phyloP scores from a whole-genome alignment of 1,140 invertebrate species.

The Cydia pomonella region DNA sequence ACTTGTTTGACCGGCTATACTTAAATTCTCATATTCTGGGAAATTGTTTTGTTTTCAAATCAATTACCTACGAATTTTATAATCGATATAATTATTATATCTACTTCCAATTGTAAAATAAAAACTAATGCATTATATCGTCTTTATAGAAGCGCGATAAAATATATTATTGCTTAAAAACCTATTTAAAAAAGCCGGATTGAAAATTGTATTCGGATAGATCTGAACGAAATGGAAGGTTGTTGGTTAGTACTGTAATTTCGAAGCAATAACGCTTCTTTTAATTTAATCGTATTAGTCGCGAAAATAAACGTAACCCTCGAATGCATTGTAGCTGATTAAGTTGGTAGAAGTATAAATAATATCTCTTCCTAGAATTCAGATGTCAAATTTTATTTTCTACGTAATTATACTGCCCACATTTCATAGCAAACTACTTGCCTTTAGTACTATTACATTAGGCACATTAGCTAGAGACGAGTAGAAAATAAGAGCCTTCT shows the following conservation, averaged over 20 bases:
- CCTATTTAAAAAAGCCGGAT: neutral
- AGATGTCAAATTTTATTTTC: conserved; percentile 10
- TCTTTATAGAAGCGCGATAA: neutral
- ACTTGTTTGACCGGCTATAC: too few relatives aligned
- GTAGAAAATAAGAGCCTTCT: neutral
- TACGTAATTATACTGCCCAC: neutral
- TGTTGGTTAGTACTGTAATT: conserved; percentile 35
- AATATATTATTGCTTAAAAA: neutral
- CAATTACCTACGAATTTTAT: too few relatives aligned
- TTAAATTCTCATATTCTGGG: too few relatives aligned
- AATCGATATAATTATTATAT: too few relatives aligned
- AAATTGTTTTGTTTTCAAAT: too few relatives aligned
- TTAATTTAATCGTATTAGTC: conserved; percentile 5
- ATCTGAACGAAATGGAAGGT: conserved; percentile 45
- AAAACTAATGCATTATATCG: neutral
- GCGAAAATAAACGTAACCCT: conserved; percentile 8
- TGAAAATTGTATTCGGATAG: conserved; percentile 34
- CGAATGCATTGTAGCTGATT: conserved; percentile 3
- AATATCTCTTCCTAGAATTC: neutral
- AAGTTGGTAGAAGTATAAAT: neutral
- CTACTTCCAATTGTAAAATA: too few relatives aligned
- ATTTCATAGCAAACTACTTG: neutral
- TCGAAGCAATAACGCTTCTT: conserved; percentile 49
- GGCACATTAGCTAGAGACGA: neutral
- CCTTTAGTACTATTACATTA: neutral